Evolutionary conservation across 2,113 vertebrate species (phyloP), one percentile per base, ranked within the genome.

Genomic region (Lepus americanus): DNA sequence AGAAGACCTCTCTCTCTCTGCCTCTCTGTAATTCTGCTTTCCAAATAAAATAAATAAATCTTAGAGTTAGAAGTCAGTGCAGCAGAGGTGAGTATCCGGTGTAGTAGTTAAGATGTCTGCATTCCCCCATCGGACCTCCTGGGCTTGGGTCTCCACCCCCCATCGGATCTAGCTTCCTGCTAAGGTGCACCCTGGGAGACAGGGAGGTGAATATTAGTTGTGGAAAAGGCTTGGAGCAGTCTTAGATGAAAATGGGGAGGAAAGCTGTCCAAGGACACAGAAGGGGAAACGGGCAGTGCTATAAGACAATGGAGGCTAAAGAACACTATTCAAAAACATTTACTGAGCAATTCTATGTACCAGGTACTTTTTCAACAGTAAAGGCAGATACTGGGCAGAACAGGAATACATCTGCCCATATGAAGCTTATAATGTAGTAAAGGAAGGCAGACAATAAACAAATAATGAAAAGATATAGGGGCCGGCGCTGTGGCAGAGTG

Each of bases 251-350:
- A 88, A 77, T 10, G 11, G 20, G 63, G 88, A 63, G 39, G 69
- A 79, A 11, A 90, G 74, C 66, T 73, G 61, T 49, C 49, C 51
- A 69, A 67, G 13, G 29, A 36, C 49, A 39, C 13, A 0, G 8
- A 70, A 95, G 36, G 53, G 72, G 31, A 87, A 76, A 87, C 4
- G 11, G 31, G 36, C 83, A 87, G 36, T 53, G 19, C 51, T 61
- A n/a, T 92, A 87, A 87, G 69, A 23, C 67, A 95, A 12, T 5
- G 63, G 39, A 88, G 11, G n/a, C 31, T 77, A 70, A 51, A 87
- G 77, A 82, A 31, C 36, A 33, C 74, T 74, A 82, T 70, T 88
- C 22, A 69, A 92, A 92, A 88, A 88, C 70, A 88, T 53, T 74
- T 82, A 88, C 53, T 78, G 55, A 70, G 69, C 88, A 83, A 5